Evolutionary conservation across 2,888 invertebrate species (phyloP).

Genomic region (Myopa tessellatipennis): DNA sequence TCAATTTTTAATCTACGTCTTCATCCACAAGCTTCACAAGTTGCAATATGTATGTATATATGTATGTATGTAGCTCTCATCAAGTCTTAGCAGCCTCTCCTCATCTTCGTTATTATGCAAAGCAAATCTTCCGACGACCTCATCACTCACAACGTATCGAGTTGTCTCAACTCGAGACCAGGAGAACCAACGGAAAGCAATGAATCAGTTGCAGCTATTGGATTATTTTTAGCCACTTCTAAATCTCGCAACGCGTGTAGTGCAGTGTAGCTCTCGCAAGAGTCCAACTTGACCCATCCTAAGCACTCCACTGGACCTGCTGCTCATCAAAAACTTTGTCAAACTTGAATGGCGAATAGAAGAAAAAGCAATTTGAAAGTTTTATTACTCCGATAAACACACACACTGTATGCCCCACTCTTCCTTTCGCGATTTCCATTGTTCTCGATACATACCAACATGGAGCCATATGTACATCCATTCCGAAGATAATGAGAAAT

Average conservation of each 20-base stretch:
- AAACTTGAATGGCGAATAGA: constrained; percentile 33
- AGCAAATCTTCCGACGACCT: too few species aligned
- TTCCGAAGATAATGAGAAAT: too few species aligned
- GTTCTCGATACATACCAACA: background rate
- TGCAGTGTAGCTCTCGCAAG: background rate
- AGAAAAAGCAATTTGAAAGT: constrained; percentile 53
- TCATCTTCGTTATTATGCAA: too few species aligned
- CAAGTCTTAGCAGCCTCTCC: too few species aligned
- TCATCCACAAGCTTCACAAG: constrained; percentile 20
- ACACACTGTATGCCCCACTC: background rate
- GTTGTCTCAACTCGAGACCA: too few species aligned
- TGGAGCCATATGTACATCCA: too few species aligned
- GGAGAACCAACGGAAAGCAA: too few species aligned
- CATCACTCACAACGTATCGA: too few species aligned
- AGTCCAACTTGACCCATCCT: background rate
- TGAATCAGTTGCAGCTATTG: too few species aligned
- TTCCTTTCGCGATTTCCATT: background rate
- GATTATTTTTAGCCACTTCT: too few species aligned
- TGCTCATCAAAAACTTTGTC: constrained; percentile 22
- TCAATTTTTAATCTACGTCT: constrained; percentile 38
- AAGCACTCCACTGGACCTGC: background rate
- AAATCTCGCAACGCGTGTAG: too few species aligned
- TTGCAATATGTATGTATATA: background rate
- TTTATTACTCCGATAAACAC: constrained; percentile 49
- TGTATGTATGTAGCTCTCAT: background rate